phyloP scores from a whole-genome alignment of 2,113 vertebrate species.

The Halcyon senegalensis region DNA sequence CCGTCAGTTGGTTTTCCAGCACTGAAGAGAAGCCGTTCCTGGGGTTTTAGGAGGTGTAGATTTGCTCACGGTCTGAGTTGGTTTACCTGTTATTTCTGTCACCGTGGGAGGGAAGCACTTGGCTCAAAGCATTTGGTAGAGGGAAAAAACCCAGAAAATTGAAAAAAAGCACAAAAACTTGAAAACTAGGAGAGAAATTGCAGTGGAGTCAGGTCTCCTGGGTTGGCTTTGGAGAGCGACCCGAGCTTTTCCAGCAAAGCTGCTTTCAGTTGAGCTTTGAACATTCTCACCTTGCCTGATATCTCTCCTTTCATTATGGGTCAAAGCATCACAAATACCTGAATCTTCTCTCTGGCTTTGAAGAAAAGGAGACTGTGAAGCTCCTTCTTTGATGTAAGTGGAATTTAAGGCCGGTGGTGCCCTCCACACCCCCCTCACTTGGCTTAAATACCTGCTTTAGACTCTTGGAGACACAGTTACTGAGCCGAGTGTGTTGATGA shows the following conservation, averaged over 20 bases:
- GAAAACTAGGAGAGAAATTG: background rate
- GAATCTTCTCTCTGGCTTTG: background rate
- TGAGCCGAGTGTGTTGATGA: background rate
- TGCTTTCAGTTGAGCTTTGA: background rate
- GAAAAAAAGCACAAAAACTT: background rate
- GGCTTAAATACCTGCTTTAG: background rate
- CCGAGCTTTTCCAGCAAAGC: background rate
- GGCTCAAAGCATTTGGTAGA: rapidly evolving
- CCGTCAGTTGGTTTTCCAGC: background rate
- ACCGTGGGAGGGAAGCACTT: background rate
- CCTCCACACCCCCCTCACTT: background rate
- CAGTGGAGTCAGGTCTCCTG: background rate
- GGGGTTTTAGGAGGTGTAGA: too few species aligned
- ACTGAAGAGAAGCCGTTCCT: background rate
- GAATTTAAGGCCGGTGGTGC: background rate
- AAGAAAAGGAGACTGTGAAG: background rate
- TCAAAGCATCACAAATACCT: background rate
- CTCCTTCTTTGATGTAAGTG: background rate
- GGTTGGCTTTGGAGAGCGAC: background rate
- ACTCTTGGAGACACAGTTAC: background rate
- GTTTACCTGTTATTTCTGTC: background rate
- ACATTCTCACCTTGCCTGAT: background rate
- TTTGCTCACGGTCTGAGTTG: background rate
- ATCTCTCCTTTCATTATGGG: background rate
- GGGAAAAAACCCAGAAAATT: background rate